Evolutionary conservation across 2,888 invertebrate species (phyloP).

Genomic region (Diarsia mendica): DNA sequence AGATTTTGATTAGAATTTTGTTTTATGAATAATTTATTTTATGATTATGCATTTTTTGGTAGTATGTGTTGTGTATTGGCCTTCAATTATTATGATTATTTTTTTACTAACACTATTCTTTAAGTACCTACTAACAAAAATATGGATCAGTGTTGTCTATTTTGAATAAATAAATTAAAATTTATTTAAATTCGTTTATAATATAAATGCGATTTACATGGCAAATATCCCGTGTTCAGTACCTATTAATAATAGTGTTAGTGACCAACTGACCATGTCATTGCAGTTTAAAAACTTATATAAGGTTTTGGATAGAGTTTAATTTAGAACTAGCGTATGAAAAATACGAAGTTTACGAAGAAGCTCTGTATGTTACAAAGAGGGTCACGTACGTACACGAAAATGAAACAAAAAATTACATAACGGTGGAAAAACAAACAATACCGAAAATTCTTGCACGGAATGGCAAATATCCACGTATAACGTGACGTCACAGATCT

Average conservation of each 20-base stretch:
- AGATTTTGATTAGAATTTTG: no score
- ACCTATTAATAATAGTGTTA: no score
- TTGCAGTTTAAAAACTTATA: neutral
- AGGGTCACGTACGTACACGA: neutral
- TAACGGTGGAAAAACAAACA: neutral
- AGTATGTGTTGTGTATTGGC: no score
- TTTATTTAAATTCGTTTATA: neutral
- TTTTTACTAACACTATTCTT: no score
- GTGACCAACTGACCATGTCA: no score
- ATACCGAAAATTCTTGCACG: slow-evolving; percentile 3
- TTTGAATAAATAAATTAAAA: no score
- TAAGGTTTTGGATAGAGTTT: neutral
- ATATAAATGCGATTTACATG: neutral
- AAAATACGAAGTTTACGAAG: neutral
- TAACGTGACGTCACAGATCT: slow-evolving; percentile 47
- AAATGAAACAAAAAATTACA: neutral
- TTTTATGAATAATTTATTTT: no score
- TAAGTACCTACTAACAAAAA: no score
- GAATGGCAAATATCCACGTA: slow-evolving; percentile 16
- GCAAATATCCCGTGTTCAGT: no score
- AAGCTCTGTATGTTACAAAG: neutral
- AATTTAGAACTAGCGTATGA: neutral
- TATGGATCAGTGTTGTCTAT: no score
- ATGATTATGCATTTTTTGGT: no score
- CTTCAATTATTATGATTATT: no score